These are phyloP conservation scores for Falco naumanni DNA, from an alignment of 2,797 vertebrate genomes.

Conservation along the genomic window DNA sequence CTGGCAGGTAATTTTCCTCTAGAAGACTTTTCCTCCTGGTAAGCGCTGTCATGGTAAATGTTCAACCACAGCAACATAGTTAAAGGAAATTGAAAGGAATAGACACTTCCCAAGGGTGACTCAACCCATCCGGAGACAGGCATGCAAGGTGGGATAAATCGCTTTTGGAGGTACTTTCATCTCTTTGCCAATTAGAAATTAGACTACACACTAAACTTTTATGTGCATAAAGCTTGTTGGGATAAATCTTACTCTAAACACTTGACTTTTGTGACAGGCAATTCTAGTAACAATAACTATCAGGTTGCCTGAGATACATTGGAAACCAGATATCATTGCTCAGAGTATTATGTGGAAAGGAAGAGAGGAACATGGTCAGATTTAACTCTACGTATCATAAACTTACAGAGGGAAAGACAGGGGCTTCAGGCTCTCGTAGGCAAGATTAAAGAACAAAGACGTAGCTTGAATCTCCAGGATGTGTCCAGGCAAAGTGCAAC, in stretches of 20 bases:
- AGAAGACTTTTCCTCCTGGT: constrained; percentile 1
- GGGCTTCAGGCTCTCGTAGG: neutral
- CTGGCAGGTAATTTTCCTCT: constrained; percentile 17
- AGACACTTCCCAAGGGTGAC: neutral
- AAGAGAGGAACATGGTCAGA: neutral
- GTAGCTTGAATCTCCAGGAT: neutral
- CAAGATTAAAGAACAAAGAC: neutral
- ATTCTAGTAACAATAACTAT: constrained; percentile 1
- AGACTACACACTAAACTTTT: neutral
- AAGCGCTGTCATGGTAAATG: neutral
- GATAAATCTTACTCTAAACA: constrained; percentile 7
- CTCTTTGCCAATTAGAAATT: constrained; percentile 18
- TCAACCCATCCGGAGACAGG: neutral
- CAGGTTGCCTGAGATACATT: neutral
- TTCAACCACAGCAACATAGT: neutral
- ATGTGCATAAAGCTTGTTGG: neutral
- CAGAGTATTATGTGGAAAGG: neutral
- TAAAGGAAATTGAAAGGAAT: constrained; percentile 27
- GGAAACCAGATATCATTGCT: neutral
- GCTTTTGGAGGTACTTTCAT: neutral
- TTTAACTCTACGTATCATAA: neutral
- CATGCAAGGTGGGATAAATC: neutral
- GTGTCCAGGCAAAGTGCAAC: neutral
- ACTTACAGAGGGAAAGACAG: neutral
- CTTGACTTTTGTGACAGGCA: neutral